Evolutionary conservation across 2,113 vertebrate genomes (phyloP), one percentile per base, ranked within the genome.

Genomic region (Tachysurus fulvidraco): DNA sequence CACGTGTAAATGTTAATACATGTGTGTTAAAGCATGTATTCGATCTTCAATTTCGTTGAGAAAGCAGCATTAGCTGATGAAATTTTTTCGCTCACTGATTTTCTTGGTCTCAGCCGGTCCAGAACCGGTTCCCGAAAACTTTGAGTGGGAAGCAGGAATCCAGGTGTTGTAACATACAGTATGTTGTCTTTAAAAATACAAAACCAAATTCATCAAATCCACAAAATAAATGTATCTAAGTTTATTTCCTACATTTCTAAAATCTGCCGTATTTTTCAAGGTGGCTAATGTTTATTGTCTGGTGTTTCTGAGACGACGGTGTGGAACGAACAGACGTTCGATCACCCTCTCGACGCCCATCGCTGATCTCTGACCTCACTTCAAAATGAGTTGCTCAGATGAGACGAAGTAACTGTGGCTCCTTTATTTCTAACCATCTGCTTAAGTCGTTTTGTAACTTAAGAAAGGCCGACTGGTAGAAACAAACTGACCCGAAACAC

Each of bases 391-490:
- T 62, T 78, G 46, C 14, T 30, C 59, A 64, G 57, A 80, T 44
- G 50, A 50, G 21, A 13, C 13, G 30, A 16, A 23, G 46, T 44
- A 81, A 81, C 59, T n/a, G 64, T 59, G 54, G 23, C 10, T 19
- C 19, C 54, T 84, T 84, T 59, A 28, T 83, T 55, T 16, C 50
- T 57, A 73, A 41, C 0, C 2, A 9, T 46, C 41, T 82, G 80
- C 30, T 55, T 28, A 79, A 79, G 28, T 36, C 54, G 5, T 80
- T 80, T 36, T 13, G 30, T 80, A 80, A 80, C 78, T 59, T 80
- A 59, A 41, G 4, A 59, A 7, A 9, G 12, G 4, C 3, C 9
- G 2, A 17, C 25, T 10, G 50, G 25, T n/a, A 54, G 54, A 28
- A 78, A 54, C 16, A 5, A 57, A 57, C 1, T 30, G 77, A 36